Evolutionary conservation across 2,797 vertebrate genomes (phyloP).

Genomic region (Perodicticus potto): DNA sequence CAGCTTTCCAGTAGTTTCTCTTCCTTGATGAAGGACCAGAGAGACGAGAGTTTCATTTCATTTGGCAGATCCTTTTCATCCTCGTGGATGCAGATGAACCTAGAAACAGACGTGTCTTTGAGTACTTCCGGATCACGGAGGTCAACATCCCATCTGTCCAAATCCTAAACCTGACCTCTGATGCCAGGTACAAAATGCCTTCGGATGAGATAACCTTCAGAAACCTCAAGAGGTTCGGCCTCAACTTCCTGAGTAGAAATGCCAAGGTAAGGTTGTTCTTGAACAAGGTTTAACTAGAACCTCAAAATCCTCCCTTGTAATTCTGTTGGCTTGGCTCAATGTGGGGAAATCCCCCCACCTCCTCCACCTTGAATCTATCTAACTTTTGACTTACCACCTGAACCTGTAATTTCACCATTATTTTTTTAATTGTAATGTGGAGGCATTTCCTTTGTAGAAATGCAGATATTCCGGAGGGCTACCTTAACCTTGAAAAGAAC

Average conservation of each 20-base stretch:
- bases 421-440: not conserved
- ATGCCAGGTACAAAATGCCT: slow-evolving; percentile 93
- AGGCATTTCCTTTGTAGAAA: not conserved
- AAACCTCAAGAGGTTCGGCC: slow-evolving; percentile 90
- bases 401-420: not conserved
- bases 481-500: not conserved
- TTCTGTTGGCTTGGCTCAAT: not conserved
- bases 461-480: not conserved
- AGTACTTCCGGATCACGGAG: slow-evolving; percentile 92
- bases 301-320: not conserved
- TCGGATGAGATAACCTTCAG: slow-evolving; percentile 89
- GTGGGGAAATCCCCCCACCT: not conserved
- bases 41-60: not conserved
- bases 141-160: slow-evolving; percentile 91
- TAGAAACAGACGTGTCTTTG: slow-evolving; percentile 92
- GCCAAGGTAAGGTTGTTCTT: slow-evolving; percentile 91
- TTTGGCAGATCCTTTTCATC: slow-evolving; percentile 92
- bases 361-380: not conserved
- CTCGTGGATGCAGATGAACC: slow-evolving; percentile 91
- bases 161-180: slow-evolving; percentile 92
- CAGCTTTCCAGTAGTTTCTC: not conserved
- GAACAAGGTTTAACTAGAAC: not conserved
- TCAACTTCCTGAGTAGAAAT: slow-evolving; percentile 90
- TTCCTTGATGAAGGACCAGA: not conserved
- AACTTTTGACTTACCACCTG: not conserved